Conservation (phyloP, 2,113 vertebrate species). For the Nothobranchius kuhntae region DNA sequence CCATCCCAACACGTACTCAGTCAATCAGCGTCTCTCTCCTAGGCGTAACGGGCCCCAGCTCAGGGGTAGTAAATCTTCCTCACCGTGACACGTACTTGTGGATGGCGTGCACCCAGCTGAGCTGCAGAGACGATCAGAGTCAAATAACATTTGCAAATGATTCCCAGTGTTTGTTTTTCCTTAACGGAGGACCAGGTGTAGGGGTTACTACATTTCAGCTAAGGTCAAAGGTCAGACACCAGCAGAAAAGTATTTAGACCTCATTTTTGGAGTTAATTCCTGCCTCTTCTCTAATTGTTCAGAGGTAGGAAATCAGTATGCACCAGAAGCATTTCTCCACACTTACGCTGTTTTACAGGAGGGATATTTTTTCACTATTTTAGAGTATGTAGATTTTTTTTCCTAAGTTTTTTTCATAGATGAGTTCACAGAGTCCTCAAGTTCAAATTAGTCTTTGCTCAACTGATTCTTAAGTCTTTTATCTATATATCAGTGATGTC, state of each 20-base stretch:
- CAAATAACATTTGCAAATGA: slow-evolving; percentile 65
- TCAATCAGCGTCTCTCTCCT: slow-evolving; percentile 63
- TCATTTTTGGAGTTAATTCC: slow-evolving; percentile 17
- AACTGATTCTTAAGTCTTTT: too few relatives aligned
- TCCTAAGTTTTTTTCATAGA: too few relatives aligned
- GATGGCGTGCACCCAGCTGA: slow-evolving; percentile 61
- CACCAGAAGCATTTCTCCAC: neutral
- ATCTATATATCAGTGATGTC: slow-evolving; percentile 1
- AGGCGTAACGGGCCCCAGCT: slow-evolving; percentile 48
- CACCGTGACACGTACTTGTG: slow-evolving; percentile 65
- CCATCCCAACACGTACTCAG: slow-evolving; percentile 60
- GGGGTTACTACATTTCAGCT: slow-evolving; percentile 39
- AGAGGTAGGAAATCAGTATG: slow-evolving; percentile 3
- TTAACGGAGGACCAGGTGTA: slow-evolving; percentile 42
- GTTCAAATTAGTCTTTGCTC: neutral
- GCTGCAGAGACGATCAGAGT: slow-evolving; percentile 64
- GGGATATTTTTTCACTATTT: neutral
- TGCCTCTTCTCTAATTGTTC: neutral
- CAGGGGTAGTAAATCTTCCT: slow-evolving; percentile 69
- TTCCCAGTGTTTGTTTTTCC: slow-evolving; percentile 60
- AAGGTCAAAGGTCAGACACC: slow-evolving; percentile 44
- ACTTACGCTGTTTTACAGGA: neutral
- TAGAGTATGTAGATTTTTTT: neutral
- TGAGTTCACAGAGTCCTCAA: too few relatives aligned
- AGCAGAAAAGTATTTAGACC: slow-evolving; percentile 15